Base-by-base conservation (phyloP, 2,888 invertebrate species). In the Minunthozetes semirufus region DNA sequence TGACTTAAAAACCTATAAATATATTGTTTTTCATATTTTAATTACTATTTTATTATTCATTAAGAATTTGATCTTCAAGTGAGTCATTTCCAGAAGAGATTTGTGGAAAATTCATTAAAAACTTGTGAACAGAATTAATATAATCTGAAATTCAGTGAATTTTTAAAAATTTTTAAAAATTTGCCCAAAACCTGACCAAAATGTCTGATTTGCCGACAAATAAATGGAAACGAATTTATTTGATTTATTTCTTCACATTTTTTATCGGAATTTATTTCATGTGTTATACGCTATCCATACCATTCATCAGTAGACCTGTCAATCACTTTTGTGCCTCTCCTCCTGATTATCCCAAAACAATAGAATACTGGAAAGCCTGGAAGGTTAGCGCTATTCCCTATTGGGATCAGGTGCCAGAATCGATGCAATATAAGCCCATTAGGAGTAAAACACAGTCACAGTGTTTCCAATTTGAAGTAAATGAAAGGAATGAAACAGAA, bases 321-420 rank as follows among this genome's bases (percentile, higher is more conserved):
- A 46, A 42, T 25, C 68, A 68, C 46, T 68, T 25, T 19, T 68
- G 68, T 25, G 3, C 42, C 2, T 46, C 68, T 17, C 68, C 68
- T 6, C 6, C 15, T 22, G 17, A 27, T 15, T 46, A 19, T 11
- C 19, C 38, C n/a, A n/a, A n/a, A 19, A 3, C 66, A 8, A 27
- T 9, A 9, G 13, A 33, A 3, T 46, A 42, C 2, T 68, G 68
- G 68, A 46, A 42, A 15, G 4, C 68, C 3, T 68, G 68, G 68
- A 68, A 68, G 17, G 19, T 5, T n/a, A 22, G 13, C 13, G 68
- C 42, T 1, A 46, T 68, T 22, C 68, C 68, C 17, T 68, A 68
- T 22, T 68, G 68, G 68, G 68, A 68, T 68, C 68, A 68, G 19
- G 19, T 68, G 11, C 68, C 68, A 22, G 46, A 63, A 1, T 63